phyloP scores from a whole-genome alignment of 1,140 invertebrate genomes.

The Cyclargus thomasi region DNA sequence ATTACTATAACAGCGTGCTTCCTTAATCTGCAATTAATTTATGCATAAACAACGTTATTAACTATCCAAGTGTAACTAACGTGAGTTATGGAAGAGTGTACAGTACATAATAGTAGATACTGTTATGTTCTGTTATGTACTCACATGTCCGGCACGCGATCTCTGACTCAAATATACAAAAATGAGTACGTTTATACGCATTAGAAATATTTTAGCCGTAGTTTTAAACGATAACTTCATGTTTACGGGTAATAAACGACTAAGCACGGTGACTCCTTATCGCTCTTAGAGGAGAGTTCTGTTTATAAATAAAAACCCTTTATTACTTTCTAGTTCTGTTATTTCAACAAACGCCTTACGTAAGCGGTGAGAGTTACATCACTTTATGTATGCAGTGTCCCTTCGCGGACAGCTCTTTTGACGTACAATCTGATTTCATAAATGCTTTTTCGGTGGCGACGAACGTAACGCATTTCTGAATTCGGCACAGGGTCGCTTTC shows the following conservation, averaged over 20 bases:
- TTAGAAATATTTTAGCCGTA: conserved; percentile 15
- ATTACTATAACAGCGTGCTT: conserved; percentile 16
- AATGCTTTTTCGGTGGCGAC: conserved; percentile 52
- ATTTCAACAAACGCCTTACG: conserved; percentile 30
- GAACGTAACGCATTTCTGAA: conserved; percentile 52
- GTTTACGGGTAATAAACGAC: conserved; percentile 25
- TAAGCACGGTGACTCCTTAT: conserved; percentile 29
- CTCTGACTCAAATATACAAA: neutral
- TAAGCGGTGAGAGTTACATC: conserved; percentile 34
- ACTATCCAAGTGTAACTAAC: conserved; percentile 3
- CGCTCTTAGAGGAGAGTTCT: conserved; percentile 28
- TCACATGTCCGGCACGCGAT: neutral
- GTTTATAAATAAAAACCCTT: conserved; percentile 33
- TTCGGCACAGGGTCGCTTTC: conserved; percentile 59
- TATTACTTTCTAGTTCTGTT: conserved; percentile 18
- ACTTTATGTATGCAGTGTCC: conserved; percentile 56
- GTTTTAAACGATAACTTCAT: conserved; percentile 13
- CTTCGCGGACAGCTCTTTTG: conserved; percentile 42
- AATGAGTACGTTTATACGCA: neutral
- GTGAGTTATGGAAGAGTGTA: neutral
- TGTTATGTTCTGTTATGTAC: conserved; percentile 6
- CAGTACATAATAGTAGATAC: conserved; percentile 6
- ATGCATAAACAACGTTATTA: conserved; percentile 1
- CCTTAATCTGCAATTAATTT: neutral
- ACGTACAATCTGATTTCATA: conserved; percentile 50